Base-by-base conservation (phyloP, 2,888 invertebrate genomes). In the Noctua comes region DNA sequence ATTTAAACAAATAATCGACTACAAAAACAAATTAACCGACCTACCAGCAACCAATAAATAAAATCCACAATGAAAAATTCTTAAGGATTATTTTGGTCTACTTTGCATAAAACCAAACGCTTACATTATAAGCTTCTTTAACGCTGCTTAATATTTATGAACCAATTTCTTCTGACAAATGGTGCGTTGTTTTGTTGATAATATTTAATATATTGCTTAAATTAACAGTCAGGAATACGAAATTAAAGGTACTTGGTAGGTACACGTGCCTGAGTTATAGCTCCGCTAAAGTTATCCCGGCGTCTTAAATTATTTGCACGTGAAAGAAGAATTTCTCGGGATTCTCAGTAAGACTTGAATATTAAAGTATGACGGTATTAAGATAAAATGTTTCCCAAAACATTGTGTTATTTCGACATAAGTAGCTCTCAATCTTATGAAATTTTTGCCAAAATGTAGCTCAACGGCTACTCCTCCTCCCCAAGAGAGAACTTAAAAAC, bases 101-200 rank as follows among this genome's bases (percentile, higher is more conserved):
- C 90, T 93, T 92, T 90, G 87, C 91, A 91, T 92, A 90, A 91
- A 91, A 90, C 90, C 89, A 85, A 90, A 89, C 88, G 89, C 88
- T 92, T 90, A 90, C 88, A 90, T 90, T 91, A 92, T 89, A 91
- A 90, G 90, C 90, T 83, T 88, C 84, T 88, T 88, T 90, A 92
- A 91, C 88, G 83, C 90, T 89, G 77, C 85, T 92, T 90, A 91
- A 93, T 94, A 93, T 93, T 93, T 93, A 94, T 93, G 92, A 93
- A 91, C 90, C 92, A 93, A 92, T 94, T 94, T 91, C 86, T 86
- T 87, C 78, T 86, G 89, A 90, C 83, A 93, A 93, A 92, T 91
- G 90, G 90, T 80, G 75, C 83, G 86, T 91, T 92, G 90, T 90
- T 88, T 89, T 91, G 90, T 89, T 90, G 90, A 90, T 91, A 90